phyloP scores from a whole-genome alignment of 1,140 invertebrate species.

The Psix sp. region DNA sequence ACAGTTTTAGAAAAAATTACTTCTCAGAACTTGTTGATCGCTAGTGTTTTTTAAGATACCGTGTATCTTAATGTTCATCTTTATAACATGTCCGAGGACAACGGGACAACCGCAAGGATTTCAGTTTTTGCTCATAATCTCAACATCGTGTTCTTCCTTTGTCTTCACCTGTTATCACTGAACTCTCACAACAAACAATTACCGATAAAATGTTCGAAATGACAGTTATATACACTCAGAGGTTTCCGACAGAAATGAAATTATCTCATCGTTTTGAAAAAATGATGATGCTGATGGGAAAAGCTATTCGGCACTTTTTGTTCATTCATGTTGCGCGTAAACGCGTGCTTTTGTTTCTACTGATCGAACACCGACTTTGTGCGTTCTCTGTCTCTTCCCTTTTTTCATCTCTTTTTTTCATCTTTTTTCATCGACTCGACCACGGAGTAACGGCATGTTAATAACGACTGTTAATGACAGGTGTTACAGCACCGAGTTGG shows the following conservation, averaged over 20 bases:
- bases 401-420: constrained; percentile 24
- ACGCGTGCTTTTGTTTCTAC: constrained; percentile 43
- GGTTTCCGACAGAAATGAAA: constrained; percentile 29
- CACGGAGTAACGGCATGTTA: constrained; percentile 69
- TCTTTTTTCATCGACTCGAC: constrained; percentile 39
- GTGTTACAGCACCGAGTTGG: constrained; percentile 64
- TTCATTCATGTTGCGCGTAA: constrained; percentile 30
- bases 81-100: too few relatives aligned
- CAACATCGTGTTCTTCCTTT: constrained; percentile 2
- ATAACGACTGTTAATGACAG: constrained; percentile 74
- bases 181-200: constrained; percentile 16
- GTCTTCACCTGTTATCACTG: constrained; percentile 29
- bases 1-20: too few relatives aligned
- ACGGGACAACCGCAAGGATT: too few relatives aligned
- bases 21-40: too few relatives aligned
- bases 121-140: constrained; percentile 4
- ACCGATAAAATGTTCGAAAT: constrained; percentile 17
- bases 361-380: constrained; percentile 39
- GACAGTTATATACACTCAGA: constrained; percentile 18
- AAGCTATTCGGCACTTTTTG: constrained; percentile 31
- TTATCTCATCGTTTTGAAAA: constrained; percentile 13
- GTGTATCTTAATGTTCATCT: too few relatives aligned
- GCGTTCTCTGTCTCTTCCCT: constrained; percentile 20
- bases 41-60: too few relatives aligned
- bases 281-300: constrained; percentile 34